A percentile compares a stretch with the other conserved stretches of the same genome.
These are phyloP conservation scores for Sebastolobus alascanus DNA, from an alignment of 2,797 vertebrate genomes.

Conservation along the genomic window DNA sequence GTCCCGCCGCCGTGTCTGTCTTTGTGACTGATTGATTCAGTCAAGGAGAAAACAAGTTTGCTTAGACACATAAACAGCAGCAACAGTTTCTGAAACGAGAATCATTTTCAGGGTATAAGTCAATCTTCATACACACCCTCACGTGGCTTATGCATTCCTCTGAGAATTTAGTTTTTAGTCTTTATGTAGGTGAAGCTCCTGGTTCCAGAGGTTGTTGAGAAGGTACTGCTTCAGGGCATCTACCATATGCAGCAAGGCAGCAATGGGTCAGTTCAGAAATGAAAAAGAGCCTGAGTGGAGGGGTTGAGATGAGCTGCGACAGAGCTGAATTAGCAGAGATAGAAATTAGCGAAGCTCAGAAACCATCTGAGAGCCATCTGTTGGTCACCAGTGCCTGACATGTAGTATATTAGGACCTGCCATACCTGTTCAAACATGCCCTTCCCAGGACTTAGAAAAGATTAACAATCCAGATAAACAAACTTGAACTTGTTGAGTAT, in stretches of 20 bases:
- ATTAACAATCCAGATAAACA: constrained; percentile 6
- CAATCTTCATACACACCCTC: not conserved
- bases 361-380: constrained; percentile 12
- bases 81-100: not conserved
- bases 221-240: not conserved
- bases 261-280: not conserved
- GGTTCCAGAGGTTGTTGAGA: not conserved
- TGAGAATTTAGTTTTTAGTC: not conserved
- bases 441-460: constrained; percentile 1
- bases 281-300: not conserved
- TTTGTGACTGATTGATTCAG: constrained; percentile 3
- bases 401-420: not conserved
- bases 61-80: not conserved
- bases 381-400: not conserved
- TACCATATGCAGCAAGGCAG: not conserved
- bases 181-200: not conserved
- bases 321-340: not conserved
- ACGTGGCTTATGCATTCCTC: not conserved
- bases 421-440: not conserved
- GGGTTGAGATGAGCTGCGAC: constrained; percentile 1
- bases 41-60: not conserved
- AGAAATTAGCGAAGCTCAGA: not conserved
- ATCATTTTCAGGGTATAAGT: not conserved
- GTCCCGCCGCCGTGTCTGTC: not conserved
- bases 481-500: not conserved